Base-by-base conservation (phyloP, 2,888 invertebrate genomes). In the Drosophila colorata region DNA sequence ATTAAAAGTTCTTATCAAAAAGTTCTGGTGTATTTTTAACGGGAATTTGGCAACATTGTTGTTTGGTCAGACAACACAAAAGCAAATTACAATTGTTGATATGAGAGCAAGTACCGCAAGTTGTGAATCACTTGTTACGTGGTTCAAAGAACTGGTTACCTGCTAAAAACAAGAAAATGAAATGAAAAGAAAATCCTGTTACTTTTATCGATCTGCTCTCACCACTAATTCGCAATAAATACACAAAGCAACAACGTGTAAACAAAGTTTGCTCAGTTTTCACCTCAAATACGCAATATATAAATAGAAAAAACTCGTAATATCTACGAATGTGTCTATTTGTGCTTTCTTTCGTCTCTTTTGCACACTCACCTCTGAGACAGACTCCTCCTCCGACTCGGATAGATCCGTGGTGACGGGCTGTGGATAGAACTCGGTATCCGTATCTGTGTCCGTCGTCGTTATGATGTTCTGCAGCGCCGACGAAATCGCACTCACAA, bases 321-420 rank as follows among this genome's bases (percentile, higher is more conserved):
- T 16, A 47, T 48, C 20, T 35, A 20, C 20, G 4, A 4, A 20
- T 20, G 20, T 20, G 28, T 2, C 9, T 28, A 28, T n/a, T n/a
- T 8, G 28, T 28, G 28, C 8, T 28, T 28, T 28, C 28, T 28
- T 28, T 28, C 8, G 9, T 28, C 28, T 28, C 28, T 13, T 8
- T 13, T 20, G 4, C 33, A 11, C 33, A 91, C 93, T 95, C 95
- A 98, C 98, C 97, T 98, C 98, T 91, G 97, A 98, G 93, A 97
- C 97, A 93, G 98, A 98, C 93, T 98, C 98, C 93, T 98, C 98
- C 93, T 98, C 98, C 93, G 97, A 98, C 94, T 97, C 98, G 91
- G 98, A 98, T 93, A 97, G 95, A 94, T 97, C 97, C 93, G 97
- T 96, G 93, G 97, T 96, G 94, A 97, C 97, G 94, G 96, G 96